Percentiles rank a stretch among this genome's conserved stretches.
Evolutionary conservation across 1,140 invertebrate genomes (phyloP).

Genomic region (Ptiloglossa arizonensis): DNA sequence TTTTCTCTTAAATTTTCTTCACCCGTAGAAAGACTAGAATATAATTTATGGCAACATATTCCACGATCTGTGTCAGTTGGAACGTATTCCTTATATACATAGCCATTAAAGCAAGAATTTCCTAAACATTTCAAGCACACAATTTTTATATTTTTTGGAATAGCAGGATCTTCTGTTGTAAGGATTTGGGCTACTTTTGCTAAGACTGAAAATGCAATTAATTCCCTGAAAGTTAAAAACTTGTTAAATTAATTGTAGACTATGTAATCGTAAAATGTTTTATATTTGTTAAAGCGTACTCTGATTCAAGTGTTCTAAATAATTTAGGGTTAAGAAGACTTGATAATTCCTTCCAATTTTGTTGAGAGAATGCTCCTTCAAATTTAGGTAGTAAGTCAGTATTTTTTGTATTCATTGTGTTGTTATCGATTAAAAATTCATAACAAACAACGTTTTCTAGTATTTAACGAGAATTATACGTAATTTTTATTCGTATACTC

Average conservation of each 20-base stretch:
- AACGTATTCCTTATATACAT: conserved; percentile 49
- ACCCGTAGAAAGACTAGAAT: conserved; percentile 23
- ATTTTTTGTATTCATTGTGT: conserved; percentile 2
- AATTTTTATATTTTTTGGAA: conserved; percentile 62
- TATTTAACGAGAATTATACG: not conserved
- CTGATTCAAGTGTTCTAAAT: conserved; percentile 55
- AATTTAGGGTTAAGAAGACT: conserved; percentile 65
- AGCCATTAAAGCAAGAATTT: conserved; percentile 70
- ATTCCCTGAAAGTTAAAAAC: conserved; percentile 59
- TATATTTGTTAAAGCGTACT: conserved; percentile 51
- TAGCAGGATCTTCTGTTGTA: conserved; percentile 22
- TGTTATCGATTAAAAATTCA: not conserved
- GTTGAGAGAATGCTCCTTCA: conserved; percentile 28
- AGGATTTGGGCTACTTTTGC: conserved; percentile 71
- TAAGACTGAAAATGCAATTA: conserved; percentile 53
- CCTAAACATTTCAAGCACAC: conserved; percentile 72
- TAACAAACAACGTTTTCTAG: not conserved
- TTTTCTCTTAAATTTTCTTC: not conserved
- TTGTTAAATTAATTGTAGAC: conserved; percentile 13
- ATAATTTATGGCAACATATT: conserved; percentile 36
- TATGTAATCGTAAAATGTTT: not conserved
- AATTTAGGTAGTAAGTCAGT: conserved; percentile 24
- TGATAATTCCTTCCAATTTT: conserved; percentile 63
- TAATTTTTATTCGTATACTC: too few relatives aligned
- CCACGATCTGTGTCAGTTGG: conserved; percentile 10